Evolutionary conservation across 2,888 invertebrate genomes (phyloP), one percentile per base, ranked within the genome.

Genomic region (Drosophila koepferae): DNA sequence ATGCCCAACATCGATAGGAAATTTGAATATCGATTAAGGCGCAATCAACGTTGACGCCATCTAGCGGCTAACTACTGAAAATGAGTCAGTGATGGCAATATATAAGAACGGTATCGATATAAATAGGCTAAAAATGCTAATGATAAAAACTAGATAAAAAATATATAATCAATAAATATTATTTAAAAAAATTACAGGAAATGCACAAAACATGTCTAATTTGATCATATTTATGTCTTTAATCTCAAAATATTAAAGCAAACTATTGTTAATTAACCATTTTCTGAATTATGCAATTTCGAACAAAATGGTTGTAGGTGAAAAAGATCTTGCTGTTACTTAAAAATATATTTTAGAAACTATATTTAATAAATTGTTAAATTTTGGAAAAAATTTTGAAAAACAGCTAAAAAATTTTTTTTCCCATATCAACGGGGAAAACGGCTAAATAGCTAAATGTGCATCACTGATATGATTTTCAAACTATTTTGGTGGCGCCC

Each of bases 401-500:
- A 20, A 20, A 14, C 16, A 0, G 8, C 18, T 16, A 28, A 48
- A 16, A 28, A 46, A 12, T 16, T 3, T 7, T 1, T 1, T 23
- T 3, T 7, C 23, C 5, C 6, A 7, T 23, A 7, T 2, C 46
- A 12, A 3, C 3, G 7, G 7, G 14, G 7, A 46, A 46, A 46
- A 46, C 23, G 8, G 46, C 46, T 23, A 38, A 54, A 54, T 40
- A n/a, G 20, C 16, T 20, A 54, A 6, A 16, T 23, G 36, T 0
- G 12, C 55, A 55, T 18, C 41, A 55, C 55, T 54, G 38, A 0
- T 9, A 14, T 3, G 10, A 5, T 41, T 18, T 14, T 28, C 6
- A 23, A 41, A 18, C 12, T 28, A 28, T 69, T 69, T n/a, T 9
- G 31, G 1, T 31, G n/a, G 20, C 70, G 51, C 51, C 63, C 53